Percentiles rank a stretch among this genome's conserved stretches.
These are phyloP conservation scores for Pyrocephalus nanus DNA, from an alignment of 2,797 vertebrate genomes.

Conservation along the genomic window DNA sequence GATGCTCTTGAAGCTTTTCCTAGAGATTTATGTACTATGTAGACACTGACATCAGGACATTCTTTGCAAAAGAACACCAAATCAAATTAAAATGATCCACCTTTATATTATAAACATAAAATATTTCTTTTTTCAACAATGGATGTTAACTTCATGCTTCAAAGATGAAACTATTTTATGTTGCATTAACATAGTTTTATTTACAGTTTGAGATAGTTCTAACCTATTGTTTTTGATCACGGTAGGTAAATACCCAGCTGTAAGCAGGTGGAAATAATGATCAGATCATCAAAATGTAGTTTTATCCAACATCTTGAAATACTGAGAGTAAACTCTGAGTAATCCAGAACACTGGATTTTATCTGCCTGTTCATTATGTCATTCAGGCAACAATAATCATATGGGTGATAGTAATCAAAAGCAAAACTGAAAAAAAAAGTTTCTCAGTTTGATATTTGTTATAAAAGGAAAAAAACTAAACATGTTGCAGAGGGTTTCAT, in stretches of 20 bases:
- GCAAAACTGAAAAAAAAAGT: not conserved
- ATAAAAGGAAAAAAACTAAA: not conserved
- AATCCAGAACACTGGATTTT: not conserved
- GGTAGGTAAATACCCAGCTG: not conserved
- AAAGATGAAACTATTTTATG: not conserved
- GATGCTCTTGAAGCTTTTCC: conserved; percentile 7
- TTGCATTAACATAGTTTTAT: not conserved
- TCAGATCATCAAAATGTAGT: not conserved
- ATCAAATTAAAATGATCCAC: not conserved
- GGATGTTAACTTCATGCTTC: not conserved
- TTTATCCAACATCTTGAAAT: not conserved
- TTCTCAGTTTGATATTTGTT: not conserved
- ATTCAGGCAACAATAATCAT: not conserved
- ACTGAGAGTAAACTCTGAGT: not conserved
- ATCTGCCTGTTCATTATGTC: not conserved
- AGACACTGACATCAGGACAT: not conserved
- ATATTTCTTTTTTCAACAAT: not conserved
- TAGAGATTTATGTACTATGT: not conserved
- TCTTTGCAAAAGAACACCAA: not conserved
- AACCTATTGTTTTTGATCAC: not conserved
- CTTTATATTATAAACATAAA: not conserved
- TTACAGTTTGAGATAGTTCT: not conserved
- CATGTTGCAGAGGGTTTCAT: not conserved
- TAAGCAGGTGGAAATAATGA: not conserved
- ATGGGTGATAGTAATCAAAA: not conserved